Base-by-base conservation (phyloP, 23 tunicate species). In the Aplidium turbinatum region DNA sequence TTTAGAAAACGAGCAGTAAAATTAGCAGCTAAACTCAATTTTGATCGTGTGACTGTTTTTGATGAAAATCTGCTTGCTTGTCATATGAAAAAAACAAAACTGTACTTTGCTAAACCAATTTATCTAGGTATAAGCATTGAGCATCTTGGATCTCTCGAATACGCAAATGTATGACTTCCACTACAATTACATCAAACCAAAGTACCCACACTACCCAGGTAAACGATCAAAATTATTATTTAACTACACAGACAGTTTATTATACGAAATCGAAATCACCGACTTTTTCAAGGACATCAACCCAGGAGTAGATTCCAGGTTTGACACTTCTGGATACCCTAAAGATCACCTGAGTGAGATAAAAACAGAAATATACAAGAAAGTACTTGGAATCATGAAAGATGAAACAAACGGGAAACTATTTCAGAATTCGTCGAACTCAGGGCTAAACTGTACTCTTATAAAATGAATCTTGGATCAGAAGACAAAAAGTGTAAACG, bases 71-170 rank as follows among this genome's bases (percentile, higher is more conserved):
- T 42, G 16, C 11, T 16, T 42, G 50, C 11, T 9, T 9, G 13
- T 42, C 50, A 42, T 42, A 42, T 42, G 50, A 42, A 42, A 42
- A 11, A 42, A 42, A 42, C 50, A 42, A 42, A 42, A 42, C 50
- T 42, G 16, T 42, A 42, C 16, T 42, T 42, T 42, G 16, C 11
- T 16, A 42, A 42, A 16, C 50, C 50, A 42, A 42, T 42, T 16
- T 42, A 42, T 16, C n/a, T n/a, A n/a, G n/a, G n/a, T n/a, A n/a
- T 16, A 9, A 9, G 50, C 13, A 11, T 9, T 42, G 50, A 42
- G 50, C 50, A 42, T 42, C 16, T 42, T 42, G 50, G 50, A 42
- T 42, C 16, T 42, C 11, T 42, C 50, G 13, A 42, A 42, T 9
- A 42, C 50, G 50, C 16, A 9, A 42, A 42, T 42, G 50, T 42